Evolutionary conservation across 2,797 vertebrate species (phyloP), one percentile per base, ranked within the genome.

Genomic region (Notoglanidium macrostoma): DNA sequence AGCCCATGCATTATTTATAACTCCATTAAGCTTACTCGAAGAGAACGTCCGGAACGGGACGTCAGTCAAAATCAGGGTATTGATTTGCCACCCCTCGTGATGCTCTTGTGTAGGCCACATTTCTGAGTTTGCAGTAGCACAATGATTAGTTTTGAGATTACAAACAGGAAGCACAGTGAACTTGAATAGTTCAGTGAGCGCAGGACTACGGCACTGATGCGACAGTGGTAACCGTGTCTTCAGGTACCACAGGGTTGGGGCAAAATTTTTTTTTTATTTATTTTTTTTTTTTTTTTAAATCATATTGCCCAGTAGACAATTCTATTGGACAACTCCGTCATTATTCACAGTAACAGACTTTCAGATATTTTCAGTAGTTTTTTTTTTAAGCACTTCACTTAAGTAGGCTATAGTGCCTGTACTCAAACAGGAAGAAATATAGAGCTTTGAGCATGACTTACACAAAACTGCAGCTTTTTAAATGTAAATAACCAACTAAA

Each of bases 1-100:
- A 89, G 26, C 14, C 14, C 32, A 88, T 90, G 76, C 49, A 91
- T 92, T 89, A 92, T 92, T 91, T 87, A 92, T 89, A 70, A 76
- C 85, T n/a, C 68, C 77, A 87, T 89, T 63, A 89, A 88, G 76
- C 76, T 76, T 85, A 59, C 86, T 29, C n/a, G n/a, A 78, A 88
- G 85, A 90, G 70, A 35, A 49, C 46, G 65, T 40, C 73, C 12
- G 26, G 83, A 83, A 61, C 57, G 65, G 72, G 84, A 59, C 85
- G 83, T 88, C 90, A 76, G 40, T 90, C 88, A 89, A 85, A 83
- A 88, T 89, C 49, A 70, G 11, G 49, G 78, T 72, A 88, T 92
- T 70, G 88, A 88, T 84, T 85, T 79, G 51, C 84, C 61, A 73
- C 80, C 81, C 65, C 32, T 65, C 12, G 44, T 57, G 59, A 85